Base-by-base conservation (phyloP, 1,140 invertebrate species). In the Anastrepha obliqua region DNA sequence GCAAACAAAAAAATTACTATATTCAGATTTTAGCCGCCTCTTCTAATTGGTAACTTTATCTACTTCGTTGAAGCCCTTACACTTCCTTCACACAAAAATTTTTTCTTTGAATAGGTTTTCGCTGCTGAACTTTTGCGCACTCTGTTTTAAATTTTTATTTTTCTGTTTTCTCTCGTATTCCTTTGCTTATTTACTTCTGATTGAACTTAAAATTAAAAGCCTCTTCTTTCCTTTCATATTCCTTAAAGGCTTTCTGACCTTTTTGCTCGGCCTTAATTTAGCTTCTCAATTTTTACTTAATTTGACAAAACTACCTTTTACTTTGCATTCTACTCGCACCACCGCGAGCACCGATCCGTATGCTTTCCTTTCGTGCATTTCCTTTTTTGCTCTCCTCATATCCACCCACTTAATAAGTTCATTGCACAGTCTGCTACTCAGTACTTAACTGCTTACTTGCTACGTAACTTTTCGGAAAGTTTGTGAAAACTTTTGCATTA, bases 401-500 rank as follows among this genome's bases (percentile, higher is more conserved):
- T 55, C 44, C 74, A 29, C n/a, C 44, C n/a, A 55, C 74, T 81
- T 29, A 29, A 81, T 55, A 17, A 55, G 74, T 74, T 47, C 47
- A 9, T 29, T 29, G 74, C 47, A 20, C 17, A 55, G 74, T 81
- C 74, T 20, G 74, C 47, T 20, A 81, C 15, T 51, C 74, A 55
- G 74, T 81, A 81, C 74, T 81, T 81, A 81, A 81, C 74, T 81
- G 29, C 74, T 81, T 81, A 81, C 74, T 81, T 81, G 29, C 29
- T 29, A 29, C 55, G 74, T 42, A 81, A 81, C 74, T 81, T 81
- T 81, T 81, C 47, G 20, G 15, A 81, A 81, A 81, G 74, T 81
- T 81, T 42, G 74, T 42, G 74, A 81, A 81, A 81, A 81, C 74
- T 81, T 81, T 81, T 81, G 51, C 74, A 81, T 81, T 81, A 81